Evolutionary conservation across 2,888 invertebrate genomes (phyloP).

Genomic region (Gordius sp.): DNA sequence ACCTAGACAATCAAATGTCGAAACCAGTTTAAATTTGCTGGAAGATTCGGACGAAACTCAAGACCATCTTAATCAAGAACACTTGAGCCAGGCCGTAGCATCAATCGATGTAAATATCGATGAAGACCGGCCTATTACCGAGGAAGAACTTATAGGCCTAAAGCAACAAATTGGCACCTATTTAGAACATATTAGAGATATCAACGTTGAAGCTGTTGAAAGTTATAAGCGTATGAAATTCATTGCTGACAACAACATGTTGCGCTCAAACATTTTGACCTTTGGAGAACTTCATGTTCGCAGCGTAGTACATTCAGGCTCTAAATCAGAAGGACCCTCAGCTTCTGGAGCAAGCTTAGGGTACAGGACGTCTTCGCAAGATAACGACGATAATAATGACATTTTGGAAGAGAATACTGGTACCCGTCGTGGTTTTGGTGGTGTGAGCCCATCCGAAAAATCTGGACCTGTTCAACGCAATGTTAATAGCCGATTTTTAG

Average conservation of each 20-base stretch:
- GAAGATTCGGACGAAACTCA: no score
- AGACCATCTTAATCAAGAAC: no score
- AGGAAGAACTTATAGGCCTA: neutral
- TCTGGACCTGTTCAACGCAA: no score
- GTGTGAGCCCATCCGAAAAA: no score
- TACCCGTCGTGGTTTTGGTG: no score
- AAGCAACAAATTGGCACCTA: neutral
- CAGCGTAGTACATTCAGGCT: slow-evolving; percentile 3
- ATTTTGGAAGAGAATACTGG: no score
- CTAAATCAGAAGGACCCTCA: neutral
- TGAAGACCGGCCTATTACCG: neutral
- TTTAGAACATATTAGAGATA: slow-evolving; percentile 14
- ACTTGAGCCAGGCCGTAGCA: no score
- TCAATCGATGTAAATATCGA: no score
- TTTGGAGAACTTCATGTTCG: slow-evolving; percentile 15
- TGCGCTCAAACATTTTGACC: neutral
- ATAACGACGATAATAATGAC: no score
- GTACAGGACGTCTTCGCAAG: neutral
- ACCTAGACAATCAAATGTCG: no score
- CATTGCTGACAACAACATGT: slow-evolving; percentile 16
- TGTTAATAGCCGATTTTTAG: neutral
- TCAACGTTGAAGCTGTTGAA: slow-evolving; percentile 7
- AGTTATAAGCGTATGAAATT: slow-evolving; percentile 14
- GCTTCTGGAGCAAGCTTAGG: neutral
- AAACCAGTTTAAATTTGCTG: no score